Percentiles rank a stretch among this genome's conserved stretches.
phyloP scores from a whole-genome alignment of 2,888 invertebrate species.

The Folsomia manolachei region DNA sequence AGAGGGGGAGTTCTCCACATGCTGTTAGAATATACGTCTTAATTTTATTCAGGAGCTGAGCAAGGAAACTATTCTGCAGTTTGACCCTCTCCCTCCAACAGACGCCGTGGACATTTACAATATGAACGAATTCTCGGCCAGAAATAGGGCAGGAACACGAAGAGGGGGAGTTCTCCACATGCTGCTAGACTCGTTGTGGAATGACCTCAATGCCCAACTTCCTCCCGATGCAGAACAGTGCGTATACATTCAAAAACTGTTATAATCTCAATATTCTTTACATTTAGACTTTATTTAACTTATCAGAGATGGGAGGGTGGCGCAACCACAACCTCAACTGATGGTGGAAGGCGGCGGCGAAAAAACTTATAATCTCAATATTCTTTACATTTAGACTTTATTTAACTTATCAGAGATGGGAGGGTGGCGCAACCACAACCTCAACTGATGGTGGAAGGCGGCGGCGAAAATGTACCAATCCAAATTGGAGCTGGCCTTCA shows the following conservation, averaged over 20 bases:
- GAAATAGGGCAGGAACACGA: conserved; percentile 49
- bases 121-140: conserved; percentile 54
- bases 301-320: background rate
- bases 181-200: conserved; percentile 69
- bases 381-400: conserved; percentile 19
- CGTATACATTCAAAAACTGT: background rate
- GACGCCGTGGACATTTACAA: conserved; percentile 71
- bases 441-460: conserved; percentile 41
- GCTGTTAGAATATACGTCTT: conserved; percentile 60
- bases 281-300: conserved; percentile 22
- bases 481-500: conserved; percentile 58
- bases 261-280: background rate
- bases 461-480: conserved; percentile 11
- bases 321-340: background rate
- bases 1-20: conserved; percentile 55
- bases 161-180: conserved; percentile 55
- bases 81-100: conserved; percentile 74
- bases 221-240: too few relatives aligned
- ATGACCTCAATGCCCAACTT: conserved; percentile 62
- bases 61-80: conserved; percentile 65
- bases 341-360: conserved; percentile 30
- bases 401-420: background rate
- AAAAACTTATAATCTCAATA: background rate
- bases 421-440: background rate
- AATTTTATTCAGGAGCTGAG: conserved; percentile 55